Percentiles rank a stretch among this genome's conserved stretches.
Conservation (phyloP, 2,797 vertebrate species). For the Sebastes oblongus region DNA sequence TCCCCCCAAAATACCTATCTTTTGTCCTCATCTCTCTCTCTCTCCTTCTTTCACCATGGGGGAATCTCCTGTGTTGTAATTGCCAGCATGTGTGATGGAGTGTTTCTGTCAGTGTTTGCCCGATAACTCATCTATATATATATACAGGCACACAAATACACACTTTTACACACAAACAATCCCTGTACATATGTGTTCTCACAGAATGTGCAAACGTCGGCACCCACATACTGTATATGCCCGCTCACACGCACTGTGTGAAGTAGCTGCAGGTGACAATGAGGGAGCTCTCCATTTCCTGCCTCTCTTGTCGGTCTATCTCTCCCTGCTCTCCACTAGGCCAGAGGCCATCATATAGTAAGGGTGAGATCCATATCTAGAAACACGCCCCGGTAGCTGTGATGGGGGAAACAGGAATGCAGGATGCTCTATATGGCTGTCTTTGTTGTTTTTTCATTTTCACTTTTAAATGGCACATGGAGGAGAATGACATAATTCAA, state of each 20-base stretch:
- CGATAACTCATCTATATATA: constrained; percentile 26
- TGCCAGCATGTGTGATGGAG: constrained; percentile 53
- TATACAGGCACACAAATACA: constrained; percentile 7
- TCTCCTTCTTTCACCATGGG: constrained; percentile 1
- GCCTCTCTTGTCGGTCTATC: constrained; percentile 23
- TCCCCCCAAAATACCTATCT: constrained; percentile 6
- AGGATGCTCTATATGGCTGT: not conserved
- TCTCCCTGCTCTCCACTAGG: constrained; percentile 18
- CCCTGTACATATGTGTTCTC: constrained; percentile 1
- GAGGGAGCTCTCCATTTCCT: constrained; percentile 58
- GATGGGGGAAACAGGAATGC: not conserved
- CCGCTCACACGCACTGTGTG: not conserved
- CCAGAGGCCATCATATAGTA: constrained; percentile 22
- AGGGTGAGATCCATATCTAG: constrained; percentile 31
- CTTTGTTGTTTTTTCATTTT: not conserved
- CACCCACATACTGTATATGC: not conserved
- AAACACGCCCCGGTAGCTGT: constrained; percentile 10
- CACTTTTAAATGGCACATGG: not conserved
- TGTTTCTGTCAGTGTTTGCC: constrained; percentile 48
- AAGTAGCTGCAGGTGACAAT: constrained; percentile 59
- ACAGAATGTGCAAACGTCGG: constrained; percentile 18
- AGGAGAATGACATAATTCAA: constrained; percentile 3
- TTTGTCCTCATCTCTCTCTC: not conserved
- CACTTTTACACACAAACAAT: not conserved
- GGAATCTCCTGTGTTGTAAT: constrained; percentile 41